Evolutionary conservation across 2,113 vertebrate genomes (phyloP).

Genomic region (Cyanoderma ruficeps): DNA sequence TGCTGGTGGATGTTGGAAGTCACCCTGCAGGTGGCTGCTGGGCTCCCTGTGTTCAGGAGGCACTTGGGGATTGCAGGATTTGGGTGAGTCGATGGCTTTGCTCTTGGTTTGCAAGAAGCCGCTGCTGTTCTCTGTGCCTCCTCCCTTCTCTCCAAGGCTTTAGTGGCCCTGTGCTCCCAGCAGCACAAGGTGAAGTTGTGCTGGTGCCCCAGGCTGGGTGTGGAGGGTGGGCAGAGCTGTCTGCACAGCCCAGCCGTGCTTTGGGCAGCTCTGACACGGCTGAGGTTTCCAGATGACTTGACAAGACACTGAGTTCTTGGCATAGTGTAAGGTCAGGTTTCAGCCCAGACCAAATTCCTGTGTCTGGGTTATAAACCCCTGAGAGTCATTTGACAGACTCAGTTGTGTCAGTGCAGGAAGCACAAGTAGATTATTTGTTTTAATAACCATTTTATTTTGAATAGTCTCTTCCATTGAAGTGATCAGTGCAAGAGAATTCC

Average conservation of each 20-base stretch:
- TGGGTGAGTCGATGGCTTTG: fast-evolving
- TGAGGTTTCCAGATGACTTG: slow-evolving; percentile 19
- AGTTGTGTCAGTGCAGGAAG: background rate
- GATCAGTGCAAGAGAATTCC: background rate
- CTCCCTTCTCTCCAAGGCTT: background rate
- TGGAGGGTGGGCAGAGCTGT: background rate
- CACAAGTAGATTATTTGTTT: background rate
- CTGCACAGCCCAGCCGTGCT: background rate
- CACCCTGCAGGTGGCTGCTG: fast-evolving
- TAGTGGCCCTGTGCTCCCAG: background rate
- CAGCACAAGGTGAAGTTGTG: background rate
- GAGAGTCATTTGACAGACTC: background rate
- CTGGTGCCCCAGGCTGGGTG: background rate
- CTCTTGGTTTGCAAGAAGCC: no score
- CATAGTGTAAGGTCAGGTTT: background rate
- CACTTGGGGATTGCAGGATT: background rate
- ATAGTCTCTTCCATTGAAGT: background rate
- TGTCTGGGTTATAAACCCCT: slow-evolving; percentile 45
- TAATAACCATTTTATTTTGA: background rate
- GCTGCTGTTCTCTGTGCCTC: background rate
- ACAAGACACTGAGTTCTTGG: slow-evolving; percentile 46
- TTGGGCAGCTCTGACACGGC: background rate
- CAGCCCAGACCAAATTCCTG: slow-evolving; percentile 50
- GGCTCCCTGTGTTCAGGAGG: background rate
- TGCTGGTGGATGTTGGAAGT: fast-evolving